Percentiles rank a stretch among this genome's conserved stretches.
Evolutionary conservation across 2,888 invertebrate species (phyloP).

Genomic region (Rotaria magnacalcarata): DNA sequence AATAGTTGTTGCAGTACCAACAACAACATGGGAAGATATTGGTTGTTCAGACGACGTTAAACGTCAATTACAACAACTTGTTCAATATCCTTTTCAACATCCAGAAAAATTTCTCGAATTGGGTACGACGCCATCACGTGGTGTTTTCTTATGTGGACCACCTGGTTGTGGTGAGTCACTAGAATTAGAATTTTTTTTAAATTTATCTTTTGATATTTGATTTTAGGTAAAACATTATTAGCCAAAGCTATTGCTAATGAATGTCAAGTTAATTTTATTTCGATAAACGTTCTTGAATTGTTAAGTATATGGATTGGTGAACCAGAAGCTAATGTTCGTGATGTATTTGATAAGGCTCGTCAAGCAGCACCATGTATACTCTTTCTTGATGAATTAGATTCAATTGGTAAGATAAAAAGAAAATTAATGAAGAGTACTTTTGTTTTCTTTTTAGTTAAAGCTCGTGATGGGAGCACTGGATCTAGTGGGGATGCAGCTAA

Average conservation of each 20-base stretch:
- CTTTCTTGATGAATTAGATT: too few species aligned
- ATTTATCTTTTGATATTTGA: too few species aligned
- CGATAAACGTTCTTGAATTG: conserved; percentile 89
- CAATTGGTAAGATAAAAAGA: conserved; percentile 79
- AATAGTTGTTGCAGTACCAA: conserved; percentile 69
- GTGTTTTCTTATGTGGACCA: conserved; percentile 69
- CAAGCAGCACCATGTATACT: too few species aligned
- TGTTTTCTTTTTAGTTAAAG: too few species aligned
- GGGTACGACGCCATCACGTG: conserved; percentile 56
- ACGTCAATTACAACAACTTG: conserved; percentile 62
- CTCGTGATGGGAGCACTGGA: conserved; percentile 64
- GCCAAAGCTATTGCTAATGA: conserved; percentile 67
- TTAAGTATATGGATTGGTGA: conserved; percentile 93
- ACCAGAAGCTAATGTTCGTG: conserved; percentile 79
- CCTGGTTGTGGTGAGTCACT: conserved; percentile 69
- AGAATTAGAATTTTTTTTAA: too few species aligned
- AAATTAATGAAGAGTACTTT: conserved; percentile 59
- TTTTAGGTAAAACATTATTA: conserved; percentile 59
- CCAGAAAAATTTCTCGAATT: conserved; percentile 67
- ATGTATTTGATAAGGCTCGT: conserved; percentile 64
- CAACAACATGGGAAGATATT: conserved; percentile 82
- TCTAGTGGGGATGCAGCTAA: conserved; percentile 98
- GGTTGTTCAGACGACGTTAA: conserved; percentile 93
- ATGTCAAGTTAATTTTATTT: conserved; percentile 83
- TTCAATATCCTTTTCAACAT: conserved; percentile 91